Evolutionary conservation across 2,797 vertebrate genomes (phyloP), one percentile per base, ranked within the genome.

Genomic region (Cottoperca gobio): DNA sequence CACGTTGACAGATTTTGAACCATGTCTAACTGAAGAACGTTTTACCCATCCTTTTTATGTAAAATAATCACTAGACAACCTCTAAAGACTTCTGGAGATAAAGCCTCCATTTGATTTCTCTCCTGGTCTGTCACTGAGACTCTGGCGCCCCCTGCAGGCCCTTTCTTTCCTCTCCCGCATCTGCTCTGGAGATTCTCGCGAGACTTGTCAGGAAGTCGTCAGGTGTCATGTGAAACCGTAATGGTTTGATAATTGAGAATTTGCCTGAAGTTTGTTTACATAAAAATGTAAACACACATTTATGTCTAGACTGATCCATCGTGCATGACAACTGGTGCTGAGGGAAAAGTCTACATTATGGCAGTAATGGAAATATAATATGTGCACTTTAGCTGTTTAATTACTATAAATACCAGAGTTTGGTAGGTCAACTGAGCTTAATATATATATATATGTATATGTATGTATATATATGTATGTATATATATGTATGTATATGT

Each of bases 121-220:
- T 37, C n/a, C 26, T 62, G 16, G 2, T 24, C 14, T 23, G 53
- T 19, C 14, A 0, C 10, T 70, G 4, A 19, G 40, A 0, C 82
- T 74, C 61, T 89, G 78, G 26, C 77, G 45, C 88, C 83, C 66
- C 37, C 90, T 88, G 68, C 81, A 83, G 88, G 5, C 45, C 8
- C 8, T 7, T 33, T 8, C 26, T 31, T 3, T 31, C 50, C 8
- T 21, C 55, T 33, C 19, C 19, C 5, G 10, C 52, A n/a, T 3
- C 2, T 4, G 0, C 28, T n/a, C 16, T 28, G 5, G 2, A 21
- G 57, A 40, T 10, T 71, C 48, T 16, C 80, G 80, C 88, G 87
- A 82, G 16, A 70, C 2, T 39, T 71, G 19, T 0, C 21, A 2
- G 0, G 0, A 19, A 48, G 0, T 31, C 12, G 13, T 5, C 13